A percentile compares a stretch with the other conserved stretches of the same genome.
Conservation (phyloP, 2,888 invertebrate species). For the Litoditis marina region DNA sequence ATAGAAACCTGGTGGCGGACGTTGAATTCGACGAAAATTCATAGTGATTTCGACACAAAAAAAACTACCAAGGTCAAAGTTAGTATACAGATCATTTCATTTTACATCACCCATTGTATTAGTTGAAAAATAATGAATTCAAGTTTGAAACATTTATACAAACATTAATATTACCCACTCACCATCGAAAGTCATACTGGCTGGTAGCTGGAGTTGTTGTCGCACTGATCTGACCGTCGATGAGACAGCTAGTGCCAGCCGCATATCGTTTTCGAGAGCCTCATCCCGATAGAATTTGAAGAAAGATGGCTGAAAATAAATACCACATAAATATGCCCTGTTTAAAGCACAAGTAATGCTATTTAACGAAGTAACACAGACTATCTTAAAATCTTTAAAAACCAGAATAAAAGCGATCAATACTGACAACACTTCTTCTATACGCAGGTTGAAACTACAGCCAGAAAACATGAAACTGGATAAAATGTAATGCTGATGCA, state of each 20-base stretch:
- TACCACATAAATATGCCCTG: not conserved
- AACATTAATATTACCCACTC: not conserved
- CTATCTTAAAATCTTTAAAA: too few species aligned
- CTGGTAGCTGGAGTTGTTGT: constrained; percentile 29
- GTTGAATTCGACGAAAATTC: too few species aligned
- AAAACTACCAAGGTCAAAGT: too few species aligned
- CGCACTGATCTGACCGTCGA: constrained; percentile 29
- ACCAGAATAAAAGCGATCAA: too few species aligned
- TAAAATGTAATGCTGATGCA: too few species aligned
- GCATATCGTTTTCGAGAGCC: constrained; percentile 32
- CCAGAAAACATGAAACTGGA: too few species aligned
- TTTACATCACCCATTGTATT: not conserved
- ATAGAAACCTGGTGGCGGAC: too few species aligned
- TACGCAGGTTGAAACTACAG: too few species aligned
- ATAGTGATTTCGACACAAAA: too few species aligned
- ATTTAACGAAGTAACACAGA: too few species aligned
- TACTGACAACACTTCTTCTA: too few species aligned
- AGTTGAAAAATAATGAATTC: not conserved
- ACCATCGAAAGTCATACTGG: constrained; percentile 32
- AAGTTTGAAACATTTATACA: not conserved
- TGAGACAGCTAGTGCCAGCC: constrained; percentile 26
- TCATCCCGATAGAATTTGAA: constrained; percentile 31
- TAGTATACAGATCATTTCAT: not conserved
- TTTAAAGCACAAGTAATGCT: too few species aligned
- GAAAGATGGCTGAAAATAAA: constrained; percentile 23